Conservation (phyloP, 2,797 vertebrate species). For the Acipenser ruthenus region DNA sequence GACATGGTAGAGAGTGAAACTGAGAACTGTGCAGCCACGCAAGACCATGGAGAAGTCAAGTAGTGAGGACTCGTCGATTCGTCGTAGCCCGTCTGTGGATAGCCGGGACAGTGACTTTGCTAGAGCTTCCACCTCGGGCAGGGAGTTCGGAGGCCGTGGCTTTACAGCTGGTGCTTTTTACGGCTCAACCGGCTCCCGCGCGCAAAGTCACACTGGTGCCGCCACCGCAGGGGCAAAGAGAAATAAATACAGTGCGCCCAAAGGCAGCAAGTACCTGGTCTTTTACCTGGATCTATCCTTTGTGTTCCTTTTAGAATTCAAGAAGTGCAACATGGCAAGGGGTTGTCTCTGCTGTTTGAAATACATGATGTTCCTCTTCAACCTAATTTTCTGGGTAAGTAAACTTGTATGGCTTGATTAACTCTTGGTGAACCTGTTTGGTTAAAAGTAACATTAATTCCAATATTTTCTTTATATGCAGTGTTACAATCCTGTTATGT, state of each 20-base stretch:
- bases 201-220: constrained; percentile 42
- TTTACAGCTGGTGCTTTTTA: constrained; percentile 96
- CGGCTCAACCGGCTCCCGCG: constrained; percentile 78
- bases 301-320: constrained; percentile 99
- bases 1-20: constrained; percentile 75
- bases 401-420: constrained; percentile 8
- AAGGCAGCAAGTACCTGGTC: constrained; percentile 97
- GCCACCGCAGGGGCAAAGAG: constrained; percentile 53
- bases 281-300: constrained; percentile 99
- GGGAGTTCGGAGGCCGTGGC: constrained; percentile 81
- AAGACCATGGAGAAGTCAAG: constrained; percentile 98
- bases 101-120: constrained; percentile 89
- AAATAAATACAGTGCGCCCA: constrained; percentile 80
- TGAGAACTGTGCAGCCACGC: constrained; percentile 52
- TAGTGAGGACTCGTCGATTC: constrained; percentile 97
- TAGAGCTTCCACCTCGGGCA: constrained; percentile 84
- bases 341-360: constrained; percentile 98
- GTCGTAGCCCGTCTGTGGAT: constrained; percentile 94
- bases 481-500: too few relatives aligned
- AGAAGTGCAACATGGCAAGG: constrained; percentile 99
- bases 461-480: too few relatives aligned
- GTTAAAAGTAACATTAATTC: too few relatives aligned
- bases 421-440: too few relatives aligned
- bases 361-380: constrained; percentile 98
- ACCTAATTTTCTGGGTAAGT: constrained; percentile 99